Percentiles rank a stretch among this genome's conserved stretches.
These are phyloP conservation scores for Pseudorectes ferrugineus DNA, from an alignment of 2,113 vertebrate genomes.

Conservation along the genomic window DNA sequence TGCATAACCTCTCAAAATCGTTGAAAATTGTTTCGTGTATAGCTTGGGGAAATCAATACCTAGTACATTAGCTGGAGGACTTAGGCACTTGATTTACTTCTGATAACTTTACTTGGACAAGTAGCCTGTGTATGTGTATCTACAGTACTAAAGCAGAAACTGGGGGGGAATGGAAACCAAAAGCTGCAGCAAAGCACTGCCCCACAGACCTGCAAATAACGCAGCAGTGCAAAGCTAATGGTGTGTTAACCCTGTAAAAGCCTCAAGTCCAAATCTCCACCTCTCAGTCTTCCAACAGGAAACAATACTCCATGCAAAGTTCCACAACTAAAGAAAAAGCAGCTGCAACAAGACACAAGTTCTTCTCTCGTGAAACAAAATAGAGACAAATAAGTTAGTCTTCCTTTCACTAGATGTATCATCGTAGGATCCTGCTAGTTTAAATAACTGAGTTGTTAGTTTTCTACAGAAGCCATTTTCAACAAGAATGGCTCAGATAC, in stretches of 20 bases:
- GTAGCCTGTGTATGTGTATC: slow-evolving; percentile 68
- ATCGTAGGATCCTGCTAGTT: slow-evolving; percentile 79
- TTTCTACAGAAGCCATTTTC: slow-evolving; percentile 78
- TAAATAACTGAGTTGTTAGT: slow-evolving; percentile 79
- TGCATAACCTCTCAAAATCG: slow-evolving; percentile 69
- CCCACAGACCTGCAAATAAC: slow-evolving; percentile 70
- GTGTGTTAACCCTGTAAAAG: slow-evolving; percentile 76
- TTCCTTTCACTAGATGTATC: slow-evolving; percentile 78
- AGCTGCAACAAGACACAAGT: slow-evolving; percentile 75
- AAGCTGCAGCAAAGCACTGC: slow-evolving; percentile 74
- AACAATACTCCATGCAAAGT: slow-evolving; percentile 73
- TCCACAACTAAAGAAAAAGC: slow-evolving; percentile 76
- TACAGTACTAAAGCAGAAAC: slow-evolving; percentile 66
- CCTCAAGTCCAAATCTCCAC: slow-evolving; percentile 70
- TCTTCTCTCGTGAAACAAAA: slow-evolving; percentile 75
- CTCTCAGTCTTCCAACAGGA: slow-evolving; percentile 65
- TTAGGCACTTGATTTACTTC: slow-evolving; percentile 78
- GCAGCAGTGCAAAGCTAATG: slow-evolving; percentile 70
- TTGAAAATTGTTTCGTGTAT: slow-evolving; percentile 56
- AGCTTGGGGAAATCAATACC: slow-evolving; percentile 70
- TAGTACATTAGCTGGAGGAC: slow-evolving; percentile 74
- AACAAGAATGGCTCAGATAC: slow-evolving; percentile 79
- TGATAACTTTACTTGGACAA: slow-evolving; percentile 68
- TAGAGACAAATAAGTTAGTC: slow-evolving; percentile 78
- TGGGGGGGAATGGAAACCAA: slow-evolving; percentile 31